Evolutionary conservation across 1,140 invertebrate species (phyloP).

Genomic region (Lasioglossum baleicum): DNA sequence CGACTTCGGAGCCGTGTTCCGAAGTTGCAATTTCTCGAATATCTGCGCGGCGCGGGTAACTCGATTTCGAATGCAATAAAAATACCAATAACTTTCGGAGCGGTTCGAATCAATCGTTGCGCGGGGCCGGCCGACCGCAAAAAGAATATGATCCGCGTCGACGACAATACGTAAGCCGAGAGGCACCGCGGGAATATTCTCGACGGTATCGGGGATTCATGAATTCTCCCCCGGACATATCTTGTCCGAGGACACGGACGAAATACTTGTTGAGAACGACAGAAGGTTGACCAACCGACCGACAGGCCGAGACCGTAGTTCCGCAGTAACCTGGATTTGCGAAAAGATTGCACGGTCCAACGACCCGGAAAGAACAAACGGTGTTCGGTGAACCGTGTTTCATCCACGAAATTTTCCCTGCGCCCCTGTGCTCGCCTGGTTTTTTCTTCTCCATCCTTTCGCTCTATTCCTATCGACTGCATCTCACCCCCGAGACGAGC

Average conservation of each 20-base stretch:
- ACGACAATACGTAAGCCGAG: not conserved
- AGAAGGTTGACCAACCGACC: conserved; percentile 50
- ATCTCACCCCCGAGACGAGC: conserved; percentile 44
- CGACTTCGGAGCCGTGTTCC: not conserved
- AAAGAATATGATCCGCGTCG: not conserved
- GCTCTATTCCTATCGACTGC: conserved; percentile 15
- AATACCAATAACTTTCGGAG: conserved; percentile 27
- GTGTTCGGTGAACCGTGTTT: conserved; percentile 76
- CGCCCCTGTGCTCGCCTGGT: not conserved
- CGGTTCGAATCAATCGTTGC: conserved; percentile 5
- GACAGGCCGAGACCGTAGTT: conserved; percentile 65
- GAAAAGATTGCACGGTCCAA: conserved; percentile 79
- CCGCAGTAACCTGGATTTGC: conserved; percentile 77
- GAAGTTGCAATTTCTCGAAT: not conserved
- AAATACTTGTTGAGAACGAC: conserved; percentile 54
- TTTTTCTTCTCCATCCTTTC: conserved; percentile 14
- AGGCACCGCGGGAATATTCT: not conserved
- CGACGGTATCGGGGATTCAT: conserved; percentile 15
- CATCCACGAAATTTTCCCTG: conserved; percentile 65
- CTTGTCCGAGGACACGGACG: not conserved
- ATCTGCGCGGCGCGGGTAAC: not conserved
- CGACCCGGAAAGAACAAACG: conserved; percentile 79
- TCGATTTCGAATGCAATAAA: conserved; percentile 20
- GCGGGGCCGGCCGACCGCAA: not conserved
- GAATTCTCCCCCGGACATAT: conserved; percentile 13